Evolutionary conservation across 1,140 invertebrate genomes (phyloP), one percentile per base, ranked within the genome.

Genomic region (Coenobita brevimanus): DNA sequence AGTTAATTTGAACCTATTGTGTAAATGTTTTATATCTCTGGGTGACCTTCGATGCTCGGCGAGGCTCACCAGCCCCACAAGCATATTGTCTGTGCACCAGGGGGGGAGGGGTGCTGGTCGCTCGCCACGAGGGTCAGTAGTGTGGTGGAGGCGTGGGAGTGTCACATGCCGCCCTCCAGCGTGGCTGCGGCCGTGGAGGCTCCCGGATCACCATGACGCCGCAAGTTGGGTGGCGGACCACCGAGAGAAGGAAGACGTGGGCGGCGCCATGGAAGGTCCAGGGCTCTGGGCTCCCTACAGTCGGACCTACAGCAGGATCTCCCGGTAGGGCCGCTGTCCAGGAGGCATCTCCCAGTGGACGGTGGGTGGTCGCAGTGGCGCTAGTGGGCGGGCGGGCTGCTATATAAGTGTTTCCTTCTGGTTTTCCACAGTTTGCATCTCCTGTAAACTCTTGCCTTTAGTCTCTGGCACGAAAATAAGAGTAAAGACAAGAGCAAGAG

Each of bases 401-500:
- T 90, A 90, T 84, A 90, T 90, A 50, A 90, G 85, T 36, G 88
- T 89, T n/a, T 89, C 88, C 82, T 90, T 90, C 27, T 87, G 83
- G 21, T 62, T 71, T 21, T 90, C 89, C 13, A 86, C 54, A 13
- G 62, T 81, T 82, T 96, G 95, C 95, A 98, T 97, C 93, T 98
- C 97, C 91, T 97, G 97, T 85, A 98, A 94, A 91, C 96, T 96
- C 73, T 95, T 95, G 0, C 97, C 97, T 92, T 97, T 97, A 1
- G 97, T 98, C 92, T 98, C 97, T 0, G 97, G 97, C 13, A 98
- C 96, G 91, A 96, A 96, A 82, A 96, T 94, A 1, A 96, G 95
- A 15, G 98, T 95, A 92, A 98, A 97, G 82, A 97, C 94, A 2
- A 97, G 93, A 38, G 97, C 97, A 88, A 96, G 94, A 1, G 97